These are phyloP conservation scores for Baryphthengus martii DNA, from an alignment of 2,113 vertebrate species.

Conservation along the genomic window DNA sequence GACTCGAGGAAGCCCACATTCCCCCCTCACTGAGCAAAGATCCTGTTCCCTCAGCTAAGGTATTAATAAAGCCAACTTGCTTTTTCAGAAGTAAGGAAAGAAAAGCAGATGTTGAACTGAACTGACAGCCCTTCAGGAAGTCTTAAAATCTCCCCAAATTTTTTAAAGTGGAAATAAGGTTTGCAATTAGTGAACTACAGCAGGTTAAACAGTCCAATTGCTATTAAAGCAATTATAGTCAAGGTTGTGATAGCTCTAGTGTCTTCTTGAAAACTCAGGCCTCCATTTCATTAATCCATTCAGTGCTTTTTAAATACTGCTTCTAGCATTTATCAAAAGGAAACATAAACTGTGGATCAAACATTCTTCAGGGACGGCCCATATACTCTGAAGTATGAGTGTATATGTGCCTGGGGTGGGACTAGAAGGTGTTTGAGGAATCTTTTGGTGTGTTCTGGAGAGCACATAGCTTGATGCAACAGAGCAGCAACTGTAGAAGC, in stretches of 20 bases:
- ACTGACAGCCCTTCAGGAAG: conserved; percentile 63
- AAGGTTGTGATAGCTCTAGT: background rate
- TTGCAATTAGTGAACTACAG: conserved; percentile 46
- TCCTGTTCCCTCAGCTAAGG: background rate
- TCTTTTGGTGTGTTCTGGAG: background rate
- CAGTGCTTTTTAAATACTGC: background rate
- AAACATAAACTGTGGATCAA: background rate
- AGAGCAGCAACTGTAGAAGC: background rate
- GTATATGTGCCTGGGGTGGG: background rate
- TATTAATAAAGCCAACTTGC: background rate
- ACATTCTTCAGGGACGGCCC: background rate
- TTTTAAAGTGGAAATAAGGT: conserved; percentile 34
- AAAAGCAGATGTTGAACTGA: conserved; percentile 38
- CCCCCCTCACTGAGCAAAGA: accelerated
- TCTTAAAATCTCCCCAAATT: conserved; percentile 6
- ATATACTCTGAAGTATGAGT: background rate
- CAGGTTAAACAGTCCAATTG: background rate
- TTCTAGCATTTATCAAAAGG: background rate
- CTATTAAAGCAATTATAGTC: conserved; percentile 68
- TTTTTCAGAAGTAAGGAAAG: conserved; percentile 7
- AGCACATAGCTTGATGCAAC: background rate
- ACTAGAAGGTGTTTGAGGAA: background rate
- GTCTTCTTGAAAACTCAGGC: background rate
- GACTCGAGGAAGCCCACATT: background rate
- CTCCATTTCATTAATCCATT: background rate